A percentile compares a stretch with the other conserved stretches of the same genome.
Conservation (phyloP, 2,888 invertebrate genomes). For the Sthenelais limicola region DNA sequence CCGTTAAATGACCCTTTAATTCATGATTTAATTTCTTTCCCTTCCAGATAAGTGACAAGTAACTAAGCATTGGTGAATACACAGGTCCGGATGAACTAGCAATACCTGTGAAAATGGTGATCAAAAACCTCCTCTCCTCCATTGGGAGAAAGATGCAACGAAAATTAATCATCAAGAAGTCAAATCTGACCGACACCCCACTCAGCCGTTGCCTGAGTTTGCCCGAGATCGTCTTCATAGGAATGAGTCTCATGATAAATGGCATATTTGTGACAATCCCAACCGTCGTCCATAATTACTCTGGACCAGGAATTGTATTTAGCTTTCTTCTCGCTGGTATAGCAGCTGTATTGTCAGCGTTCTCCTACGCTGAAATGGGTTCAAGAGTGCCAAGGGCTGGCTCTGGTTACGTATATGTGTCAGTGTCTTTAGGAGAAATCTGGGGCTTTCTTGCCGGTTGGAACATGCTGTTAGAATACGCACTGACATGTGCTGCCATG, state of each 20-base stretch:
- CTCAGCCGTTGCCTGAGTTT: conserved; percentile 1
- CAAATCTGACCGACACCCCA: too few relatives aligned
- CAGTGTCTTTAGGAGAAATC: not conserved
- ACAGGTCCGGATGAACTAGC: too few relatives aligned
- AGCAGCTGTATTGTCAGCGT: not conserved
- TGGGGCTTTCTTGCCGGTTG: conserved; percentile 29
- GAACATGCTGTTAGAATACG: conserved; percentile 23
- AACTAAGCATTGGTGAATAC: too few relatives aligned
- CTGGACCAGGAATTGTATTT: conserved; percentile 4
- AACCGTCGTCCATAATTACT: not conserved
- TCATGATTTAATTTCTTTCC: too few relatives aligned
- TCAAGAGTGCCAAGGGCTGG: conserved; percentile 11
- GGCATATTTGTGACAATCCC: not conserved
- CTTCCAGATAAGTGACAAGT: too few relatives aligned
- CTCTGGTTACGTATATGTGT: conserved; percentile 2
- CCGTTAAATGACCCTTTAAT: too few relatives aligned
- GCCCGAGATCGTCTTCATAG: not conserved
- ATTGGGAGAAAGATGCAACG: too few relatives aligned
- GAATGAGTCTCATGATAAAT: not conserved
- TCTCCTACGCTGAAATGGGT: conserved; percentile 26
- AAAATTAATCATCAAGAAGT: too few relatives aligned
- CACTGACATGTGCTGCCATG: conserved; percentile 4
- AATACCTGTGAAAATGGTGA: too few relatives aligned
- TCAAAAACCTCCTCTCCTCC: too few relatives aligned
- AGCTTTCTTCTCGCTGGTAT: not conserved